Evolutionary conservation across 2,113 vertebrate genomes (phyloP), one percentile per base, ranked within the genome.

Genomic region (Barbus barbus): DNA sequence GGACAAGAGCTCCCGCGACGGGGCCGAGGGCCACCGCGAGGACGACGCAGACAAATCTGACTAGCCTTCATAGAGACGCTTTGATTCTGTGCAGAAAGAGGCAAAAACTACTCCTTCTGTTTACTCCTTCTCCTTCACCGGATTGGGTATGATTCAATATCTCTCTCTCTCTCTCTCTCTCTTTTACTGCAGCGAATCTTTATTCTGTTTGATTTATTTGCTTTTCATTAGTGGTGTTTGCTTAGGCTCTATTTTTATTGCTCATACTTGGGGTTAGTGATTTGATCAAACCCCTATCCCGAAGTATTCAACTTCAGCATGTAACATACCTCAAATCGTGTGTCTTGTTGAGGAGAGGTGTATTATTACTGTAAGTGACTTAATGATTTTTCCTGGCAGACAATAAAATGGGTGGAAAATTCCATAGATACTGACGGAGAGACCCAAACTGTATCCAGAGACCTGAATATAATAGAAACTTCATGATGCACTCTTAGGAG

Each of bases 21-120:
- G 94, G 0, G 91, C 92, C 0, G 97, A 98, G 33, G 89, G 95
- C 77, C 96, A 97, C 91, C 94, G 96, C 86, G 97, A 96, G 0
- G 97, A 98, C 0, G 97, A 98, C 0, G 97, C 96, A 3, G 97
- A 98, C 90, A 98, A 99, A 91, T 98, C 97, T 0, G 97, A 99
- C 93, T 98, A 97, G 94, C 69, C 69, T 72, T 44, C 12, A 22
- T 7, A 14, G 36, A 74, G 72, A 74, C 13, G 24, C 1, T 48
- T 28, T 8, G 44, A 74, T 53, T 60, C 75, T 24, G 46, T 2
- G 22, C 48, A 56, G 46, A 77, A 33, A 76, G 16, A 75, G n/a
- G 38, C 38, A 1, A 8, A 41, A 46, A 24, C 71, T 74, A 14
- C 24, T 73, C 6, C 14, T 74, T 8, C 78, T 33, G 9, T 48